phyloP scores from a whole-genome alignment of 2,888 invertebrate species.

The Pseudanteris insignis region DNA sequence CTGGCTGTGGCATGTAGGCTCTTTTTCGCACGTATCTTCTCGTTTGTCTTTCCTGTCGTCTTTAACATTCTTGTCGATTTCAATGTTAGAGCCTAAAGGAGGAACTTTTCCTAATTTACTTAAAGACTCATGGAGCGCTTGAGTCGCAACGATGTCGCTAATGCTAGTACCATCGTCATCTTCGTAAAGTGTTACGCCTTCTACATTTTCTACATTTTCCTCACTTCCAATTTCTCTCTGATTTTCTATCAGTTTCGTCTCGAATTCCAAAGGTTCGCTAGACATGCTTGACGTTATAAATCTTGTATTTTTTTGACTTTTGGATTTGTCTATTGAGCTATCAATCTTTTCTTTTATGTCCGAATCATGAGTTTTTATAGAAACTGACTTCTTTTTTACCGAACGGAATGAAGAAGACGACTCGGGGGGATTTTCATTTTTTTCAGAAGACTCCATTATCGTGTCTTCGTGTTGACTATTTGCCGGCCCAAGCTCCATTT shows the following conservation, averaged over 20 bases:
- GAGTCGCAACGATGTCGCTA: constrained; percentile 64
- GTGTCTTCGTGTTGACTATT: constrained; percentile 4
- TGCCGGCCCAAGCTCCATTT: constrained; percentile 8
- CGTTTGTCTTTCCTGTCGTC: constrained; percentile 36
- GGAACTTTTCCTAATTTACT: constrained; percentile 63
- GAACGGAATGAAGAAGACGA: constrained; percentile 31
- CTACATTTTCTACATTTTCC: constrained; percentile 49
- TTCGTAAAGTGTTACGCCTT: constrained; percentile 57
- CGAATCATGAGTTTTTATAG: constrained; percentile 31
- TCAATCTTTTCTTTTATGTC: constrained; percentile 7
- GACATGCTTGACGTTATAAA: constrained; percentile 61
- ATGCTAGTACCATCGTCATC: constrained; percentile 64
- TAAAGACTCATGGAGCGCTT: constrained; percentile 63
- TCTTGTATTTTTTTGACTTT: constrained; percentile 54
- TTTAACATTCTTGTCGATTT: constrained; percentile 45
- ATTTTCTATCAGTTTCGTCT: constrained; percentile 48
- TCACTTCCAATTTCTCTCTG: constrained; percentile 47
- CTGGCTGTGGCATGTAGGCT: constrained; percentile 6
- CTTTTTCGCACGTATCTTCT: constrained; percentile 3
- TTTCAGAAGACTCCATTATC: constrained; percentile 12
- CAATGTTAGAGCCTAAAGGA: constrained; percentile 50
- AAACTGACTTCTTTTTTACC: constrained; percentile 35
- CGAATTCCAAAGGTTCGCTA: constrained; percentile 51
- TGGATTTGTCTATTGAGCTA: constrained; percentile 14
- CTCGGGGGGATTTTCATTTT: constrained; percentile 8